These are phyloP conservation scores for Perccottus glenii DNA, from an alignment of 2,113 vertebrate species.

Conservation along the genomic window DNA sequence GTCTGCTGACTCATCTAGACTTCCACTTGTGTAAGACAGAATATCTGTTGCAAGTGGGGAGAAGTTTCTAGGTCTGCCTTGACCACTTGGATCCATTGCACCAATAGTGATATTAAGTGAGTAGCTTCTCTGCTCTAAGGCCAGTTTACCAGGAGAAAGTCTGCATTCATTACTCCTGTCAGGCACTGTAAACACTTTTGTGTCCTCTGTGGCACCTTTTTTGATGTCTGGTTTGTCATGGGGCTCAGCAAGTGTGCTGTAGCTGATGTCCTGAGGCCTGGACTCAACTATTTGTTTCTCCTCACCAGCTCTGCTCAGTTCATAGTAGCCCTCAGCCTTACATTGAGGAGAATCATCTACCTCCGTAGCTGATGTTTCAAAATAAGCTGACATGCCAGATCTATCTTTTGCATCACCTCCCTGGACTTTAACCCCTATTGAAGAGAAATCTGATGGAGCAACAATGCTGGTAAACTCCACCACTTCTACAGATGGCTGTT, in stretches of 20 bases:
- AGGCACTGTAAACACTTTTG: conserved; percentile 76
- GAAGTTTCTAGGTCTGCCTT: conserved; percentile 87
- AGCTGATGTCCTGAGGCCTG: conserved; percentile 82
- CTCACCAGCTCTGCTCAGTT: conserved; percentile 89
- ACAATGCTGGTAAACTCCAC: conserved; percentile 70
- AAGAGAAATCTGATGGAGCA: conserved; percentile 60
- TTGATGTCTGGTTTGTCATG: conserved; percentile 78
- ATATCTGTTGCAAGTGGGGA: conserved; percentile 96
- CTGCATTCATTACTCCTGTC: conserved; percentile 89
- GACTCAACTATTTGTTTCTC: conserved; percentile 65
- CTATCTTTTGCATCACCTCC: conserved; percentile 79
- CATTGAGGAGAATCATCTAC: conserved; percentile 72
- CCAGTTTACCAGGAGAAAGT: conserved; percentile 93
- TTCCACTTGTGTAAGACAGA: conserved; percentile 93
- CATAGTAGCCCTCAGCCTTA: conserved; percentile 91
- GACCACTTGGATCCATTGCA: conserved; percentile 87
- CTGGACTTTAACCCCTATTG: conserved; percentile 52
- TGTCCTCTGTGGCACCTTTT: conserved; percentile 82
- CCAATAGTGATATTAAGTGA: conserved; percentile 97
- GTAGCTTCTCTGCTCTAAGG: conserved; percentile 98
- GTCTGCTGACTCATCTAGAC: conserved; percentile 91
- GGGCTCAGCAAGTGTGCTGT: conserved; percentile 84
- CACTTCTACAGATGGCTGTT: conserved; percentile 79
- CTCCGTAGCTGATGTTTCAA: conserved; percentile 93
- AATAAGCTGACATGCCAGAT: conserved; percentile 97